Evolutionary conservation across 2,113 vertebrate species (phyloP), one percentile per base, ranked within the genome.

Genomic region (Nettapus auritus): DNA sequence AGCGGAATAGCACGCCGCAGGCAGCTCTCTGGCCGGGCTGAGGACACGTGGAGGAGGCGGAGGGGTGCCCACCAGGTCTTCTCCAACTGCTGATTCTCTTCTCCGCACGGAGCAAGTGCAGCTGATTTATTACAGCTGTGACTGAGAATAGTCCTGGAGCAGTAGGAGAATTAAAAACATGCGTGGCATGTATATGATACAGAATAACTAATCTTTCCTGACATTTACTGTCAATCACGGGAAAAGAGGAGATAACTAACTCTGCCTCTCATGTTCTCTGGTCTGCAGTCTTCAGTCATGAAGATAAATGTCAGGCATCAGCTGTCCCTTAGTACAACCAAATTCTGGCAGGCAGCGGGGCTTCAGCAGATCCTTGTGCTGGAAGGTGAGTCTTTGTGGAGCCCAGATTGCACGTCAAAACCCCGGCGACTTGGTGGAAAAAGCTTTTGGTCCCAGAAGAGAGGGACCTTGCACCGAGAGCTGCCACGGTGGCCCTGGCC

Each of bases 171-270:
- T 97, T 97, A 96, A 95, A 97, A 97, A 94, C 95, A 96, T 81
- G 95, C 94, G 10, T 55, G 92, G 82, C 93, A 86, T 96, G 91
- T 88, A 86, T 95, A 96, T 95, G 91, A 97, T 94, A 88, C 94
- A 93, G 16, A 97, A 94, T 96, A 96, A 95, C 97, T 98, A 97
- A 97, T 98, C 97, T 97, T 95, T 91, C 56, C 90, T 97, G 98
- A 97, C 97, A 96, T 98, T 98, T 97, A 60, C 97, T 97, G 97
- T 97, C 97, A 97, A 44, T 98, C 97, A 92, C 42, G 63, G 79
- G 69, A 88, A 96, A 97, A 96, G 91, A 95, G 96, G 96, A 93
- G 97, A 97, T 98, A 97, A 97, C 97, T 96, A 96, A 96, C 94
- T 91, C 85, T 90, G 91, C 90, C 93, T 95, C 90, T 96, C 90